phyloP scores from a whole-genome alignment of 2,113 vertebrate species.

The Sebastes schlegelii region DNA sequence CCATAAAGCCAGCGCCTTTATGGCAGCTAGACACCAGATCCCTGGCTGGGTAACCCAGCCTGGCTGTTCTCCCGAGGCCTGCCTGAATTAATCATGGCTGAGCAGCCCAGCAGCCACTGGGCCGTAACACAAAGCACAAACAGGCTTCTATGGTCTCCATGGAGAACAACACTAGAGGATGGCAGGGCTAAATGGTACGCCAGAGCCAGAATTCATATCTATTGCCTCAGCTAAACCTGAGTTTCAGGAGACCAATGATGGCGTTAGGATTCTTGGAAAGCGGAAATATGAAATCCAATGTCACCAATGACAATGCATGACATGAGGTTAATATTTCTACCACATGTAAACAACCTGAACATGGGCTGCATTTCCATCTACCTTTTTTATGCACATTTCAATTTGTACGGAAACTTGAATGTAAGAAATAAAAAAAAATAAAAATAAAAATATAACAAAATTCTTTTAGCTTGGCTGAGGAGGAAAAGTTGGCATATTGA shows the following conservation, averaged over 20 bases:
- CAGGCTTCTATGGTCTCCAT: constrained; percentile 67
- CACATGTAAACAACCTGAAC: neutral
- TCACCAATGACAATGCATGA: neutral
- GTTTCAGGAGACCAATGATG: neutral
- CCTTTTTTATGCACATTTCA: neutral
- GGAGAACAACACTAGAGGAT: constrained; percentile 39
- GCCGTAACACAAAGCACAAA: constrained; percentile 70
- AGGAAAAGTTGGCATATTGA: neutral
- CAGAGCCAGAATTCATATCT: constrained; percentile 13
- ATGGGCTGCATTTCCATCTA: neutral
- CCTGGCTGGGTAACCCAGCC: constrained; percentile 76
- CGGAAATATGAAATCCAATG: neutral
- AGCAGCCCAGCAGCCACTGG: constrained; percentile 71
- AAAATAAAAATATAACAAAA: neutral
- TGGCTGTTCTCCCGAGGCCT: constrained; percentile 71
- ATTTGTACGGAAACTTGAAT: neutral
- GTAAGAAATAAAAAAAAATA: neutral
- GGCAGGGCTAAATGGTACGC: constrained; percentile 20
- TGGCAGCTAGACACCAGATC: constrained; percentile 75
- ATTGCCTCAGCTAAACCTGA: neutral
- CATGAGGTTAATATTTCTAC: neutral
- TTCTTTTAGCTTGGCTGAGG: neutral
- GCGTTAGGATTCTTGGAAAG: neutral
- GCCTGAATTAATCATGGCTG: constrained; percentile 83
- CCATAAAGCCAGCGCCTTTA: constrained; percentile 55